A percentile compares a stretch with the other conserved stretches of the same genome.
Conservation (phyloP, 2,113 vertebrate genomes). For the Myiopsitta monachus region DNA sequence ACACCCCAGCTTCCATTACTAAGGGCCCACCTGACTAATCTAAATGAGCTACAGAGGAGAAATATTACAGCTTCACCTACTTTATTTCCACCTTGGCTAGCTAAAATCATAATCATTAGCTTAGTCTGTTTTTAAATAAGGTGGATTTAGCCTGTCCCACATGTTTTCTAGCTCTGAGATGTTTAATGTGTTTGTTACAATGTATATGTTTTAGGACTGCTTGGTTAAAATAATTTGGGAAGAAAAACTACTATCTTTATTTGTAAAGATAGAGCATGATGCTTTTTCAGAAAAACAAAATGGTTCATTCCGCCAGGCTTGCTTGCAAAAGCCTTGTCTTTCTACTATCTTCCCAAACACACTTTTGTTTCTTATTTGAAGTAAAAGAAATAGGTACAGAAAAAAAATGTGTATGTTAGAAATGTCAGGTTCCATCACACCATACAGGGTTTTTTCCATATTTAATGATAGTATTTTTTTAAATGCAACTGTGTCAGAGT, state of each 20-base stretch:
- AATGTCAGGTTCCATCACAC: not conserved
- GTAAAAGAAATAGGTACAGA: not conserved
- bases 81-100: not conserved
- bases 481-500: not conserved
- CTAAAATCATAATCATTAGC: not conserved
- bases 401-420: not conserved
- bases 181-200: not conserved
- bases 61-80: not conserved
- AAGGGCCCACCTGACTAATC: not conserved
- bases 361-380: not conserved
- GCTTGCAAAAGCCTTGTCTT: not conserved
- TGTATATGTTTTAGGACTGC: not conserved
- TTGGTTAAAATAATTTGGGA: not conserved
- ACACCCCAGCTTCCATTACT: not conserved
- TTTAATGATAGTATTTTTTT: not conserved
- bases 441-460: fast-evolving
- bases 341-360: not conserved
- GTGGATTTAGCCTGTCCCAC: not conserved
- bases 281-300: not conserved
- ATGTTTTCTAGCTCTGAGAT: not conserved
- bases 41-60: not conserved
- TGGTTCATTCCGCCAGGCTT: not conserved
- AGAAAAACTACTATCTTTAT: not conserved
- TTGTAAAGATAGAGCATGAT: not conserved
- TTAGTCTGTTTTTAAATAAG: not conserved